Conservation (phyloP, 1,140 invertebrate genomes). For the Piezodorus guildinii region DNA sequence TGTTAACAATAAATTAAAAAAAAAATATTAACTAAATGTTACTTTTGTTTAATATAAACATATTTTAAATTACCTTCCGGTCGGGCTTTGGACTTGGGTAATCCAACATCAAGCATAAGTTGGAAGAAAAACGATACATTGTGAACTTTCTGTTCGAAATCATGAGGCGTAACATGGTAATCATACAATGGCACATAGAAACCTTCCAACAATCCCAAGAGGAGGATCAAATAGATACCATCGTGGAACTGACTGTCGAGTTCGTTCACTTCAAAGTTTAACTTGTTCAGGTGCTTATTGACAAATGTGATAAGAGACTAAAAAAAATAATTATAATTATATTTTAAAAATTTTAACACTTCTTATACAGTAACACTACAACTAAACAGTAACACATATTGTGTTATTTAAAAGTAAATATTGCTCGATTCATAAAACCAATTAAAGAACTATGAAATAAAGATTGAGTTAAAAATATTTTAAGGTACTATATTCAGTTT, state of each 20-base stretch:
- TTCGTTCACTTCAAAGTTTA: slow-evolving; percentile 89
- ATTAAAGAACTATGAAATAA: no score
- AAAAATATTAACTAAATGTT: no score
- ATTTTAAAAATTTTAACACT: no score
- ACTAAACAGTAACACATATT: no score
- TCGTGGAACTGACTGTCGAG: slow-evolving; percentile 94
- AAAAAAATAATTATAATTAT: slow-evolving; percentile 18
- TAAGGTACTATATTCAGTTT: no score
- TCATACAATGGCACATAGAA: slow-evolving; percentile 97
- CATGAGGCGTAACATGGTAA: slow-evolving; percentile 84
- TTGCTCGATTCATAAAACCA: no score
- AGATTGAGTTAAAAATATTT: no score
- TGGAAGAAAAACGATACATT: slow-evolving; percentile 96
- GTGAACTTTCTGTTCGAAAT: slow-evolving; percentile 85
- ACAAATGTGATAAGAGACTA: slow-evolving; percentile 92
- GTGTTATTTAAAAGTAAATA: no score
- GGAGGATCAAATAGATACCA: slow-evolving; percentile 86
- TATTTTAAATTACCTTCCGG: slow-evolving; percentile 65
- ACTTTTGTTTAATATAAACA: slow-evolving; percentile 12
- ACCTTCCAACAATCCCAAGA: slow-evolving; percentile 92
- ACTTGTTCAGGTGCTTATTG: slow-evolving; percentile 93
- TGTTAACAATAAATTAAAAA: no score
- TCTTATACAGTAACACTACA: no score
- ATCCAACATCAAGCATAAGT: slow-evolving; percentile 92
- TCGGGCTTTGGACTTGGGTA: slow-evolving; percentile 90